These are phyloP conservation scores for Acromyrmex charruanus DNA, from an alignment of 1,140 invertebrate genomes.

Conservation along the genomic window DNA sequence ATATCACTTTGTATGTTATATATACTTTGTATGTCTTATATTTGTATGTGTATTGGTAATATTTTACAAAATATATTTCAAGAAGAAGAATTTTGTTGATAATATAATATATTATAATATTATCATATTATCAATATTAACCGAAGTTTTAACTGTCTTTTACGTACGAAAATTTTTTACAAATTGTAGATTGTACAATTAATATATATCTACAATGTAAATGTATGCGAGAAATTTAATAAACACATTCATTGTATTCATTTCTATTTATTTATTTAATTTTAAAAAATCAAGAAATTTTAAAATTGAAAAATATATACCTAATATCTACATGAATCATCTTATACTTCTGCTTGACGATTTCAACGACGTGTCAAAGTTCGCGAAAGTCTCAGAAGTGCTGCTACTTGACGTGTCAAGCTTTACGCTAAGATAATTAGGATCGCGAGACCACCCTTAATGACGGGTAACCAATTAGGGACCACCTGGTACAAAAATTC, in stretches of 20 bases:
- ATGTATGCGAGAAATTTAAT: background rate
- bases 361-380: background rate
- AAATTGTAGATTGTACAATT: background rate
- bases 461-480: conserved; percentile 74
- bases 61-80: conserved; percentile 6
- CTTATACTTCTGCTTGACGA: background rate
- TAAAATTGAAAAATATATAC: background rate
- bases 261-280: background rate
- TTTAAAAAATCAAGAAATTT: background rate
- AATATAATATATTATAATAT: background rate
- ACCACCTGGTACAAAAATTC: conserved; percentile 74
- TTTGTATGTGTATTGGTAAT: background rate
- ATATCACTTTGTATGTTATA: background rate
- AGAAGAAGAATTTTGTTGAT: background rate
- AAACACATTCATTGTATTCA: background rate
- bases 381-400: background rate
- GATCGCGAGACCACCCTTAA: conserved; percentile 68
- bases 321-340: background rate
- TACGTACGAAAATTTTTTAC: conserved; percentile 22
- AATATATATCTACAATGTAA: background rate
- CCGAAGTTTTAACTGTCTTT: conserved; percentile 7
- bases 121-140: conserved; percentile 4
- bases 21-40: background rate
- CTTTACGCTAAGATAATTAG: conserved; percentile 58
- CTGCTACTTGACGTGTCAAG: conserved; percentile 2